These are phyloP conservation scores for Pocillopora damicornis DNA, from an alignment of 64 coral and sea anemone species.

Conservation along the genomic window DNA sequence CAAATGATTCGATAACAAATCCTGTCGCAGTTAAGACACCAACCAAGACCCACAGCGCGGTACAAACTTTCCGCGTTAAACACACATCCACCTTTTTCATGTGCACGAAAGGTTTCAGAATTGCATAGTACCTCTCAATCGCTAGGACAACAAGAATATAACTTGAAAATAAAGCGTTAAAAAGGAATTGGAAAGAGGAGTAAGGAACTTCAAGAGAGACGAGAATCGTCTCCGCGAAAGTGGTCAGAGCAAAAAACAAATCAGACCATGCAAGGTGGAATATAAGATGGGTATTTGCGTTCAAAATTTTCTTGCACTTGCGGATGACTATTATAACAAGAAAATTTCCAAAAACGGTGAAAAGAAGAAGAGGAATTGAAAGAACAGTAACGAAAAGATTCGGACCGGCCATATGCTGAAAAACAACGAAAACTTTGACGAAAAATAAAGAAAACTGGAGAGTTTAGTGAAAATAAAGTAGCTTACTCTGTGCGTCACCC, in stretches of 20 bases:
- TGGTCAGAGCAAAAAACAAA: neutral
- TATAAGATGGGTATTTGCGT: neutral
- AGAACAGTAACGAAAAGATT: neutral
- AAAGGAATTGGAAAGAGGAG: neutral
- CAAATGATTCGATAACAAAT: neutral
- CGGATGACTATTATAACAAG: constrained; percentile 13
- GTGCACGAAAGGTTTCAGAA: constrained; percentile 54
- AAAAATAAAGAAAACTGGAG: no score
- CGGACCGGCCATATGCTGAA: neutral
- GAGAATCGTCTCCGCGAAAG: neutral
- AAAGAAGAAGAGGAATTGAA: constrained; percentile 8
- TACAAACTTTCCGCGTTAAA: neutral
- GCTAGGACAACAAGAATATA: constrained; percentile 24
- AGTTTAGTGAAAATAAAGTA: no score
- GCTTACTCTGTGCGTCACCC: no score
- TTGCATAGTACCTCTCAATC: constrained; percentile 51
- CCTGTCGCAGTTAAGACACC: constrained; percentile 1
- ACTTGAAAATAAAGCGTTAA: constrained; percentile 17
- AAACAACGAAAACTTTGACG: neutral
- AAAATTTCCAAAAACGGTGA: constrained; percentile 13
- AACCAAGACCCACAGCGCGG: neutral
- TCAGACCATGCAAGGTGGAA: neutral
- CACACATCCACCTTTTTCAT: neutral
- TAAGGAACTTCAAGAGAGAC: neutral
- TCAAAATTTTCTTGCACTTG: neutral